Conservation (phyloP, 2,888 invertebrate genomes). For the Myopa testacea region DNA sequence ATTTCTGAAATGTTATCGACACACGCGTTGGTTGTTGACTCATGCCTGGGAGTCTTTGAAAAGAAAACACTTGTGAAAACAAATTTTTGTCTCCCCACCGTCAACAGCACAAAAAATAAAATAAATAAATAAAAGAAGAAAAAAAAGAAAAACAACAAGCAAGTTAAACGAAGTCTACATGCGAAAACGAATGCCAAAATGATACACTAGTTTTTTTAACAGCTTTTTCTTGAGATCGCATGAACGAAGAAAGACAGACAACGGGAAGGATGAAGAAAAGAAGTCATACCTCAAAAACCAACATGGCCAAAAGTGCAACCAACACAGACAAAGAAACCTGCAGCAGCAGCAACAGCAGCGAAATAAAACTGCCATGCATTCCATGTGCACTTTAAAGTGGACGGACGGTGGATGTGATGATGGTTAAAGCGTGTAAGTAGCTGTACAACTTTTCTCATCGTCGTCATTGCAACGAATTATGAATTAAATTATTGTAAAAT, state of each 20-base stretch:
- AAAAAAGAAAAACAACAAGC: background rate
- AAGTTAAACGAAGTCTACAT: background rate
- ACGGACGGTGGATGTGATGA: background rate
- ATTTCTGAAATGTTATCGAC: background rate
- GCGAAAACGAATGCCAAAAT: background rate
- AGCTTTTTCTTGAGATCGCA: background rate
- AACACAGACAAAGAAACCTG: background rate
- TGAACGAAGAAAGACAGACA: background rate
- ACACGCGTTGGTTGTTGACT: background rate
- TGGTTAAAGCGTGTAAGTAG: slow-evolving; percentile 12
- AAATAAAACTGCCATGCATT: background rate
- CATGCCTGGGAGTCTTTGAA: background rate
- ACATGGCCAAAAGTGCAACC: background rate
- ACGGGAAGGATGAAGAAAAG: background rate
- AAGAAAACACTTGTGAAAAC: background rate
- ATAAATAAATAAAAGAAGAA: too few species aligned
- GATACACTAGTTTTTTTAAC: background rate
- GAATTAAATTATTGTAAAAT: slow-evolving; percentile 23
- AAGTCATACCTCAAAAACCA: background rate
- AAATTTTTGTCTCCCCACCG: background rate
- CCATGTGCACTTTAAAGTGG: background rate
- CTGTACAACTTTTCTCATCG: slow-evolving; percentile 15
- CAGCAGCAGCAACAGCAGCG: background rate
- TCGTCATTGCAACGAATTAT: slow-evolving; percentile 25
- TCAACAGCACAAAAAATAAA: too few species aligned